Conservation (phyloP, 1,140 invertebrate genomes). For the Heliconius nattereri region DNA sequence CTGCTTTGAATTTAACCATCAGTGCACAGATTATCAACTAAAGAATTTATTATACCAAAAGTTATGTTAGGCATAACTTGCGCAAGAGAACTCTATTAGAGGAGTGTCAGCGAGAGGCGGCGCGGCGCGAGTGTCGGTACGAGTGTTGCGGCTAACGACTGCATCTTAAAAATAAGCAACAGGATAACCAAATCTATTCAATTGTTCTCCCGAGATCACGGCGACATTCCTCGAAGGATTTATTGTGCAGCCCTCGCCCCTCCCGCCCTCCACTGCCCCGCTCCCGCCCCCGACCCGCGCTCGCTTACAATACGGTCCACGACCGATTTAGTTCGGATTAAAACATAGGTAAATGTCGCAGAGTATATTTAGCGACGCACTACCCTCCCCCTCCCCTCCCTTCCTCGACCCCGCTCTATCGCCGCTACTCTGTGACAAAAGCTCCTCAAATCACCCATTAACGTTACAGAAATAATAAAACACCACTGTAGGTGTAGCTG, state of each 20-base stretch:
- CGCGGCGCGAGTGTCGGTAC: background rate
- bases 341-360: conserved; percentile 50
- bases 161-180: conserved; percentile 39
- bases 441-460: conserved; percentile 34
- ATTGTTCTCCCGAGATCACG: conserved; percentile 48
- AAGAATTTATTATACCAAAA: background rate
- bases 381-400: conserved; percentile 27
- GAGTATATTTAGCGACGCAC: conserved; percentile 45
- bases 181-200: conserved; percentile 47
- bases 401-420: conserved; percentile 8
- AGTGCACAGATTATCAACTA: background rate
- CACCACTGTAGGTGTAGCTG: background rate
- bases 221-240: conserved; percentile 59
- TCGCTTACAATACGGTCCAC: background rate
- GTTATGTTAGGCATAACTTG: background rate
- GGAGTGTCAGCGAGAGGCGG: background rate
- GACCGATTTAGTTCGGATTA: conserved; percentile 49
- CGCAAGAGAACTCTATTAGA: background rate
- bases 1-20: background rate
- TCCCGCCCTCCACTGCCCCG: conserved; percentile 20
- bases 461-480: conserved; percentile 19
- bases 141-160: conserved; percentile 31
- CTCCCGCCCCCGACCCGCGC: conserved; percentile 14
- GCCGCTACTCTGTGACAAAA: conserved; percentile 29
- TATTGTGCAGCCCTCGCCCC: conserved; percentile 43